phyloP scores from a whole-genome alignment of 2,113 vertebrate species.

The Paradisaea rubra region DNA sequence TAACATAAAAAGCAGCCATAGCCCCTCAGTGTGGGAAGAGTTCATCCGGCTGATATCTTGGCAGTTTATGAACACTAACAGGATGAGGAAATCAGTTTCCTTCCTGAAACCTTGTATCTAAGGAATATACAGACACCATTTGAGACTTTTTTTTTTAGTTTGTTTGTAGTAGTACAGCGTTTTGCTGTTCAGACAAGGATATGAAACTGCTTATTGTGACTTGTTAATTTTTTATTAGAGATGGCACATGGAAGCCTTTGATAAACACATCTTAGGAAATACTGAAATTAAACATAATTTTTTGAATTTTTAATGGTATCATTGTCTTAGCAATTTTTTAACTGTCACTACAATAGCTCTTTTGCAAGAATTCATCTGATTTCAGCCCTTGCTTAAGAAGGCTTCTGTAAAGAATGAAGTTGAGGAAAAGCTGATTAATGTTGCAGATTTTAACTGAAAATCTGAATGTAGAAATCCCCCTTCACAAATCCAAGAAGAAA shows the following conservation, averaged over 20 bases:
- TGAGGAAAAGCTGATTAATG: background rate
- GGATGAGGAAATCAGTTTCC: constrained; percentile 79
- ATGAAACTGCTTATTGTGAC: background rate
- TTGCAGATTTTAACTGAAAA: background rate
- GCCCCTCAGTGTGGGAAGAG: constrained; percentile 38
- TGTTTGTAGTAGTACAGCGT: constrained; percentile 4
- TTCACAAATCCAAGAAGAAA: background rate
- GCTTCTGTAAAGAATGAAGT: background rate
- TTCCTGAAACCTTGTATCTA: constrained; percentile 73
- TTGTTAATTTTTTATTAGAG: background rate
- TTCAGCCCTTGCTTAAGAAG: background rate
- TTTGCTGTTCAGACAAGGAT: background rate
- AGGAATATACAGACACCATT: constrained; percentile 50
- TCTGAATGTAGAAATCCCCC: background rate
- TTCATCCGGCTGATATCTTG: constrained; percentile 49
- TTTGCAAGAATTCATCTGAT: background rate
- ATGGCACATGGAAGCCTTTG: background rate
- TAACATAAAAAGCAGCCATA: background rate
- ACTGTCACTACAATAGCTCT: background rate
- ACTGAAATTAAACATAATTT: background rate
- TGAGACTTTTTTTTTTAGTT: background rate
- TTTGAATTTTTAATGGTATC: background rate
- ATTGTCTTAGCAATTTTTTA: background rate
- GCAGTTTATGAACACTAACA: constrained; percentile 43
- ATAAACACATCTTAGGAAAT: background rate